Percentiles rank a stretch among this genome's conserved stretches.
These are phyloP conservation scores for Sinonovacula constricta DNA, from an alignment of 1,140 invertebrate genomes.

Conservation along the genomic window DNA sequence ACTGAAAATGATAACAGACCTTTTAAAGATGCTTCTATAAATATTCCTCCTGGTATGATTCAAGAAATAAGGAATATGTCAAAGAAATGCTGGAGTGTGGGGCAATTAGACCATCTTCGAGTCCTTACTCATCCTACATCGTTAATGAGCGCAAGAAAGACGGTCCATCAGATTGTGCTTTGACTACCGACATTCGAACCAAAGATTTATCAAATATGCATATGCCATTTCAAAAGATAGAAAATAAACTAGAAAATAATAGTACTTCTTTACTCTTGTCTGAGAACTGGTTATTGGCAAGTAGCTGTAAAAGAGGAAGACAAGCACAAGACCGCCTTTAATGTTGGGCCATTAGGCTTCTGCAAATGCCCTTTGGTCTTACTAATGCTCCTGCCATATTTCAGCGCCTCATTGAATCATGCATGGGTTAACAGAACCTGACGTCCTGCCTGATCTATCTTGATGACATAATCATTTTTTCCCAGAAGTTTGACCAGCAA, in stretches of 20 bases:
- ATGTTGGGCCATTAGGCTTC: conserved; percentile 19
- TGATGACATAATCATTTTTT: conserved; percentile 51
- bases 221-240: conserved; percentile 30
- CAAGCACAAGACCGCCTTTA: neutral
- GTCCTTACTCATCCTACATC: conserved; percentile 80
- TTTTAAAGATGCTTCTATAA: conserved; percentile 40
- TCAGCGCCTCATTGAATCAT: conserved; percentile 58
- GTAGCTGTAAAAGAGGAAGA: neutral
- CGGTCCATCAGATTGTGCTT: conserved; percentile 79
- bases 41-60: conserved; percentile 1
- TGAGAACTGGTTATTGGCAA: conserved; percentile 25
- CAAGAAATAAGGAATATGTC: conserved; percentile 11
- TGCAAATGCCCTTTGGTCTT: conserved; percentile 57
- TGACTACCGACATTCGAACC: conserved; percentile 77
- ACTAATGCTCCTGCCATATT: conserved; percentile 57
- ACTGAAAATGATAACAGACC: too few species aligned
- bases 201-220: conserved; percentile 34
- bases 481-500: conserved; percentile 20
- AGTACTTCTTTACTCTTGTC: conserved; percentile 18
- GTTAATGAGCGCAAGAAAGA: conserved; percentile 79
- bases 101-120: conserved; percentile 70
- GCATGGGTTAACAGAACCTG: conserved; percentile 47
- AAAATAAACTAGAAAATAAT: conserved; percentile 24
- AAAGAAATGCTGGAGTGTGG: neutral
- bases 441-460: conserved; percentile 38